Base-by-base conservation (phyloP, 1,140 invertebrate genomes). In the Chironomus tepperi region DNA sequence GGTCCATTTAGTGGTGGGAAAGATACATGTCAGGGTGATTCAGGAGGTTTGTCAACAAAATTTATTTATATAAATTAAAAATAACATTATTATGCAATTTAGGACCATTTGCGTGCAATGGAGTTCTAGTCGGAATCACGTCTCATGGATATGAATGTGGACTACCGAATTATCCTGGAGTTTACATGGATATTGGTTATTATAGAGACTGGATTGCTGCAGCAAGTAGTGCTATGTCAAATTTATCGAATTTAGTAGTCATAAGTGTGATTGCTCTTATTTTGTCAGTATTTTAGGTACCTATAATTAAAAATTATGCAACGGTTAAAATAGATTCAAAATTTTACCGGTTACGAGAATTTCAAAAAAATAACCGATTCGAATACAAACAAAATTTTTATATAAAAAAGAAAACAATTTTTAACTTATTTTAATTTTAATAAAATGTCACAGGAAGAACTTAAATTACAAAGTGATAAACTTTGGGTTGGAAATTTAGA, bases 401-500 rank as follows among this genome's bases (percentile, higher is more conserved):
- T 57, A n/a, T 5, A 3, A 12, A 57, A 5, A 57, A 57, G 1
- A 57, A 57, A 15, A 57, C 12, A 57, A 57, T 5, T 15, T n/a
- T 57, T n/a, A 57, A 57, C 43, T 12, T 57, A 57, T 34, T 34
- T 34, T 34, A 34, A 34, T 34, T 34, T 34, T 34, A 34, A 34
- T 34, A 70, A 21, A 7, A 70, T 70, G 65, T 70, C 16, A 18
- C 6, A 7, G 6, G 65, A 70, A 10, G 16, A 18, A 19, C 18
- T 21, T 18, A 18, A 70, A 18, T 19, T 70, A 18, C 65, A 70
- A 10, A 70, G 16, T 70, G 65, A 70, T 18, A 70, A 70, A 79
- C 84, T 97, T 21, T 96, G 94, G 94, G 90, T 97, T 76, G 95
- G 95, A 47, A 96, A 96, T 84, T 84, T 96, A 76, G 94, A 96